Base-by-base conservation (phyloP, 2,797 vertebrate genomes). In the Eutrigla gurnardus region DNA sequence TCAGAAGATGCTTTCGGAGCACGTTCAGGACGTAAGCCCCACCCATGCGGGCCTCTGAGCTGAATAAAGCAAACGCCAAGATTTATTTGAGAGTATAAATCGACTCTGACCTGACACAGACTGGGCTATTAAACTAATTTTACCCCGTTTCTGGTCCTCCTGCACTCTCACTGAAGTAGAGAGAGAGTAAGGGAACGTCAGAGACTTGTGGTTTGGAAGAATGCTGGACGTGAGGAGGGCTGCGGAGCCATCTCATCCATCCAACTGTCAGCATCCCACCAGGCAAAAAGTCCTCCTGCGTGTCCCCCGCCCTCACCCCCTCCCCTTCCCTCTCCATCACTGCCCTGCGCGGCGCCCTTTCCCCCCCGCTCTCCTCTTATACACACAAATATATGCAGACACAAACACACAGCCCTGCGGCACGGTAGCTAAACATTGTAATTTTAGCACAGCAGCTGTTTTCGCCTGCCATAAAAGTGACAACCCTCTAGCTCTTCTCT, bases 361-460 rank as follows among this genome's bases (percentile, higher is more conserved):
- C 40, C 39, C 6, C 40, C 39, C 6, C 2, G 1, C 55, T 43
- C 40, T 12, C 52, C 39, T 54, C 54, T 67, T 15, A 47, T 32
- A 52, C 54, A 65, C 70, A 63, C 39, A 64, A 4, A 82, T 52
- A 57, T 18, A 73, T 71, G 53, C 81, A 54, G 57, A 68, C 63
- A 33, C 68, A 73, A 61, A 84, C 86, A 80, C 79, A 82, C 73
- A 77, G 49, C 68, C 80, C 71, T 3, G 62, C 57, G 12, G 83
- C 82, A 70, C 43, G 40, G 67, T 70, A 67, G 72, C 80, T 76
- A 69, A 78, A 76, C 63, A 66, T 58, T 72, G 75, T 76, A 71
- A 89, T 88, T 90, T 89, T 79, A 85, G 82, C 76, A 33, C 72
- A 78, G 87, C 86, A 91, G 86, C 86, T 90, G 85, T 86, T 90